Evolutionary conservation across 35 echinoderm and acorn worm species (phyloP).

Genomic region (Holothuria glaberrima): DNA sequence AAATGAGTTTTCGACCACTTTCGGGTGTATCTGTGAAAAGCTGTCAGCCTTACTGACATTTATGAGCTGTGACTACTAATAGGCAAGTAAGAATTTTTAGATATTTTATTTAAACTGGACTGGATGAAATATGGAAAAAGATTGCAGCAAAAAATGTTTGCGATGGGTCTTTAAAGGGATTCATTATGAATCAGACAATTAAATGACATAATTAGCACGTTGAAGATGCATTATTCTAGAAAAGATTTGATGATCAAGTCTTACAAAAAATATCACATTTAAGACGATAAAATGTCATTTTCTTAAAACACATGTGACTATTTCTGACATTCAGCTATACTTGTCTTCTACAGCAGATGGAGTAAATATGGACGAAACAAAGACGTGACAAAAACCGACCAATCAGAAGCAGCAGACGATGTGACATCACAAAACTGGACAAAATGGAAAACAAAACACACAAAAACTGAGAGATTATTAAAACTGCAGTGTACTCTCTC

Average conservation of each 20-base stretch:
- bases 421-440: slow-evolving; percentile 43
- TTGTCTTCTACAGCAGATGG: slow-evolving; percentile 38
- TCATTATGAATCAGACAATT: neutral
- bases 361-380: slow-evolving; percentile 28
- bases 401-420: slow-evolving; percentile 5
- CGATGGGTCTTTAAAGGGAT: neutral
- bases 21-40: too few relatives aligned
- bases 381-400: slow-evolving; percentile 37
- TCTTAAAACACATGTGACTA: neutral
- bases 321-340: neutral
- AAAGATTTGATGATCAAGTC: neutral
- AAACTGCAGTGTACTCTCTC: too few relatives aligned
- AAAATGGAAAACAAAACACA: neutral
- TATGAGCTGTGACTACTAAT: too few relatives aligned
- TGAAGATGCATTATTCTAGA: neutral
- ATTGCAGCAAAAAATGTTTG: too few relatives aligned
- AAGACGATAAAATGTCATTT: neutral
- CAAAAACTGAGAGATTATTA: too few relatives aligned
- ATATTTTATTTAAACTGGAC: too few relatives aligned
- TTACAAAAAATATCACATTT: neutral
- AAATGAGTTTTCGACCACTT: too few relatives aligned
- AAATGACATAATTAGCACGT: neutral
- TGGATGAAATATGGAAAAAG: too few relatives aligned
- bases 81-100: too few relatives aligned
- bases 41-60: too few relatives aligned